A percentile compares a stretch with the other conserved stretches of the same genome.
Conservation (phyloP, 1,140 invertebrate species). For the Ganaspis sp. region DNA sequence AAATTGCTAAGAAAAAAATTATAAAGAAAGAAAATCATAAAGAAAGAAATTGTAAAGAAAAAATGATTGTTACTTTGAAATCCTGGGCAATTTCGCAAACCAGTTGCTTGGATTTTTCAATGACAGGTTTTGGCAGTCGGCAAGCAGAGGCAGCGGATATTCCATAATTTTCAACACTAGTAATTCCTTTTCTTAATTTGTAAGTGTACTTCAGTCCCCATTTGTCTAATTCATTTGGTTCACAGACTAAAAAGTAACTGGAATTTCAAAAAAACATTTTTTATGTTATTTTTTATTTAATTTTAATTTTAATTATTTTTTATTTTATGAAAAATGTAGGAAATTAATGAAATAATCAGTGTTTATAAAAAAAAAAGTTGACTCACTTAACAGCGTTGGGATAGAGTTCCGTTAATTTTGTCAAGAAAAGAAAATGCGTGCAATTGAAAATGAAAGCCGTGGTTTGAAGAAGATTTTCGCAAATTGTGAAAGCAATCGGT, state of each 20-base stretch:
- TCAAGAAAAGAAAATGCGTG: slow-evolving; percentile 88
- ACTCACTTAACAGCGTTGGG: slow-evolving; percentile 88
- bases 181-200: slow-evolving; percentile 68
- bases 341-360: slow-evolving; percentile 4
- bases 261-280: slow-evolving; percentile 43
- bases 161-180: slow-evolving; percentile 72
- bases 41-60: no score
- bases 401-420: slow-evolving; percentile 84
- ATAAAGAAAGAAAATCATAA: no score
- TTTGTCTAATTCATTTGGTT: slow-evolving; percentile 43
- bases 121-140: slow-evolving; percentile 55
- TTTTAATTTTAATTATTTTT: slow-evolving; percentile 13
- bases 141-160: slow-evolving; percentile 71
- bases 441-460: slow-evolving; percentile 88
- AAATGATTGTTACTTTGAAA: slow-evolving; percentile 42
- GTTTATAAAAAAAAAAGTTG: no score
- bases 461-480: slow-evolving; percentile 83
- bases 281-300: neutral
- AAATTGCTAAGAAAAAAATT: no score
- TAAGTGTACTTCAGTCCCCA: slow-evolving; percentile 71
- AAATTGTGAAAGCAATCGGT: slow-evolving; percentile 88
- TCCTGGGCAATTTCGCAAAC: slow-evolving; percentile 32
- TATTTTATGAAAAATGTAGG: slow-evolving; percentile 22
- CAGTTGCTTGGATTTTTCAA: slow-evolving; percentile 40
- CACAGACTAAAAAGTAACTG: slow-evolving; percentile 73